Conservation (phyloP, 2,888 invertebrate genomes). For the Dusona sp. region DNA sequence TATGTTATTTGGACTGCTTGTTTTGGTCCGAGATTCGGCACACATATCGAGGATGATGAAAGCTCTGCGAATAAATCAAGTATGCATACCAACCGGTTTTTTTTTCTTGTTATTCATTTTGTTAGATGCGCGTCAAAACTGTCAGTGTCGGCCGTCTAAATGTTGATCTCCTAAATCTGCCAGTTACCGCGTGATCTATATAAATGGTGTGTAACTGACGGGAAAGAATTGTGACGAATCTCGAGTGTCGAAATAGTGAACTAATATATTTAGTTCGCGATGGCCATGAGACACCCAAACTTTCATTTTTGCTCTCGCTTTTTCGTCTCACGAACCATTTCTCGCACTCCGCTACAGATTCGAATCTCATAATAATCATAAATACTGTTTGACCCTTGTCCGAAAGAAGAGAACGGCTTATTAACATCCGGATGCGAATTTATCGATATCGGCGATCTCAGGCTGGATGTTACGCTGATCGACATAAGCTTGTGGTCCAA, state of each 20-base stretch:
- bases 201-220: background rate
- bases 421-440: constrained; percentile 36
- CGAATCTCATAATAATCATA: background rate
- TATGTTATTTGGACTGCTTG: background rate
- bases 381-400: constrained; percentile 26
- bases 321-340: constrained; percentile 41
- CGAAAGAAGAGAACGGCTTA: constrained; percentile 36
- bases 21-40: background rate
- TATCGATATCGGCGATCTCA: constrained; percentile 36
- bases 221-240: constrained; percentile 8
- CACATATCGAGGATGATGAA: background rate
- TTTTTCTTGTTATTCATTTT: background rate
- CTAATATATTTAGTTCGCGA: constrained; percentile 7
- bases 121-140: constrained; percentile 14
- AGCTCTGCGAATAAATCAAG: background rate
- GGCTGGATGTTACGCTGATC: background rate
- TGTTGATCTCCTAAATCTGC: background rate
- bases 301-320: constrained; percentile 59
- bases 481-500: background rate
- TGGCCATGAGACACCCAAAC: constrained; percentile 55
- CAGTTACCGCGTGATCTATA: background rate
- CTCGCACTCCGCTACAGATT: background rate
- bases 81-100: background rate
- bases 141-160: background rate
- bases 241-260: constrained; percentile 3